Percentiles rank a stretch among this genome's conserved stretches.
These are phyloP conservation scores for Rhinella marina DNA, from an alignment of 2,797 vertebrate genomes.

Conservation along the genomic window DNA sequence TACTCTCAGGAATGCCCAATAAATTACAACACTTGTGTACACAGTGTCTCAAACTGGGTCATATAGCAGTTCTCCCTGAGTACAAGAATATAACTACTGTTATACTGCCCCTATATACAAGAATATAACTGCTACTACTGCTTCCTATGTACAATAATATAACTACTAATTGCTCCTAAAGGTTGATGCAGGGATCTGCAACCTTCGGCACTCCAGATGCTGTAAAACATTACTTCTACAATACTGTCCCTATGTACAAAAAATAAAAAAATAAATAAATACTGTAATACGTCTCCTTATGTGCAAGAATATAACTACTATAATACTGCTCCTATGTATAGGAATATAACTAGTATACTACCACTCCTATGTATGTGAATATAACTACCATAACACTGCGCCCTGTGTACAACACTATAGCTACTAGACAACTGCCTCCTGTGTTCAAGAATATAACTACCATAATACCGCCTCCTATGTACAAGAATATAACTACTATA, in stretches of 20 bases:
- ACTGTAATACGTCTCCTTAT: background rate
- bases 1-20: constrained; percentile 2
- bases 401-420: background rate
- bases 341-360: background rate
- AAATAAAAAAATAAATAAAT: background rate
- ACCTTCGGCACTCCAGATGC: too few species aligned
- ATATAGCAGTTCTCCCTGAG: too few species aligned
- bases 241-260: background rate
- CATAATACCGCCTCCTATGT: background rate
- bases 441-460: background rate
- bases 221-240: background rate
- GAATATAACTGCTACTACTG: background rate
- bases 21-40: background rate
- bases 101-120: background rate
- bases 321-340: background rate
- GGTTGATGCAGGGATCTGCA: too few species aligned
- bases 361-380: background rate
- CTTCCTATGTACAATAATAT: background rate
- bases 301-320: background rate
- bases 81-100: background rate
- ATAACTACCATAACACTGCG: too few species aligned
- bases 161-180: background rate
- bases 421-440: background rate
- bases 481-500: background rate
- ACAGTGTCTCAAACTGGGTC: background rate